Evolutionary conservation across 2,888 invertebrate genomes (phyloP).

Genomic region (Dugesia japonica): DNA sequence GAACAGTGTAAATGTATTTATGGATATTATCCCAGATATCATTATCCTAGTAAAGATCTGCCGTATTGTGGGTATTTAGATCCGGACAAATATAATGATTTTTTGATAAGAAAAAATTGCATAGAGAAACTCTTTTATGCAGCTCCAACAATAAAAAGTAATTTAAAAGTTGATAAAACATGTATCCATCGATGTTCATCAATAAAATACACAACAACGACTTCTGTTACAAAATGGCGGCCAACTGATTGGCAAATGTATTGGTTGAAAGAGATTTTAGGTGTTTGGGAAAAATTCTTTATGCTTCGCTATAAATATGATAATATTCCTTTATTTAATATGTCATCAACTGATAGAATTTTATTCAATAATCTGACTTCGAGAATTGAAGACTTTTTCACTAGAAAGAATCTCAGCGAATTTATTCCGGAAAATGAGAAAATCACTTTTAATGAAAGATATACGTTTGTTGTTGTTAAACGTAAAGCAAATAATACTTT

Average conservation of each 20-base stretch:
- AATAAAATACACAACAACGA: conserved; percentile 24
- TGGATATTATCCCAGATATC: conserved; percentile 24
- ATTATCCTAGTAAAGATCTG: neutral
- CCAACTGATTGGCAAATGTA: conserved; percentile 30
- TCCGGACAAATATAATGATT: neutral
- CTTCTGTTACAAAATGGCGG: conserved; percentile 33
- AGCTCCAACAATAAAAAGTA: conserved; percentile 1
- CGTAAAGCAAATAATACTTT: conserved; percentile 32
- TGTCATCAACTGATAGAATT: neutral
- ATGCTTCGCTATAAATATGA: neutral
- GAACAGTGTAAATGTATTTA: conserved; percentile 34
- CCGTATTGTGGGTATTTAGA: conserved; percentile 32
- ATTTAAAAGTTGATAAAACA: conserved; percentile 1
- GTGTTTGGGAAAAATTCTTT: neutral
- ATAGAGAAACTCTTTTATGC: neutral
- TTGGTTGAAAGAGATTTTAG: conserved; percentile 29
- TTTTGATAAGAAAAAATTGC: neutral
- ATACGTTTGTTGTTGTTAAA: conserved; percentile 32
- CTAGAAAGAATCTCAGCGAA: neutral
- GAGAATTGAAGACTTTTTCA: neutral
- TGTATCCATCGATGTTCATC: conserved; percentile 25
- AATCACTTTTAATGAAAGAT: conserved; percentile 29
- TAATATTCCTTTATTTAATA: too few species aligned
- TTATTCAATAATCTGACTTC: neutral
- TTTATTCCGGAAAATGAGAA: neutral